Percentiles rank a stretch among this genome's conserved stretches.
These are phyloP conservation scores for Scaptomyza pallida DNA, from an alignment of 1,140 invertebrate genomes.

Conservation along the genomic window DNA sequence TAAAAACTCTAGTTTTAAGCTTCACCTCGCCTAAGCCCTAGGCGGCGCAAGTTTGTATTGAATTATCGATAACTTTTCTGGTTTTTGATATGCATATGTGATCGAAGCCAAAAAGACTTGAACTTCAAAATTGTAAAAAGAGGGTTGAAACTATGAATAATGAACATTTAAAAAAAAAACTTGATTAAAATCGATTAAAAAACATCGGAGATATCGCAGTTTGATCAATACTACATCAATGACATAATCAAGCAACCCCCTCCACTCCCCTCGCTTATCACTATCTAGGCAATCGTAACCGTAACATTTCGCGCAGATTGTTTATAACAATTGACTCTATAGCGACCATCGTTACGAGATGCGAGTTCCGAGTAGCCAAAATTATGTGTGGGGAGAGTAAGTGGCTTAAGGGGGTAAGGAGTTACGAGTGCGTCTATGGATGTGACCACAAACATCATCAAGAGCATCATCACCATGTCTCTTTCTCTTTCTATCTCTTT, in stretches of 20 bases:
- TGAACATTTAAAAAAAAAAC: too few species aligned
- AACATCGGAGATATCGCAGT: too few species aligned
- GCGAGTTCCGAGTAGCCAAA: slow-evolving; percentile 6
- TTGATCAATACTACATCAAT: not conserved
- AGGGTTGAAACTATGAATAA: too few species aligned
- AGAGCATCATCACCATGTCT: slow-evolving; percentile 13
- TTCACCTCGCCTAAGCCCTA: too few species aligned
- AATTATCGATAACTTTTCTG: too few species aligned
- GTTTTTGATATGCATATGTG: too few species aligned
- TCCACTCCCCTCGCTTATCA: not conserved
- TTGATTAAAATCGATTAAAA: too few species aligned
- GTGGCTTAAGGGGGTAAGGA: not conserved
- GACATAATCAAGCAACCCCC: slow-evolving; percentile 31
- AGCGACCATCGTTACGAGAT: not conserved
- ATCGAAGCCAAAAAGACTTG: too few species aligned
- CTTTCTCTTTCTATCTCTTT: not conserved
- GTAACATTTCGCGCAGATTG: slow-evolving; percentile 43
- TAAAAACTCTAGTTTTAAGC: too few species aligned
- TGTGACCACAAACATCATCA: slow-evolving; percentile 17
- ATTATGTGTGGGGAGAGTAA: not conserved
- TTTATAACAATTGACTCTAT: slow-evolving; percentile 38
- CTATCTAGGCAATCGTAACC: slow-evolving; percentile 26
- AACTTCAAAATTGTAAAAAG: too few species aligned
- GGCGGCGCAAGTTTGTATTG: too few species aligned
- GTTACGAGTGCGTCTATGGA: slow-evolving; percentile 34